These are phyloP conservation scores for Himantopus leucocephalus DNA, from an alignment of 2,113 vertebrate species.

Conservation along the genomic window DNA sequence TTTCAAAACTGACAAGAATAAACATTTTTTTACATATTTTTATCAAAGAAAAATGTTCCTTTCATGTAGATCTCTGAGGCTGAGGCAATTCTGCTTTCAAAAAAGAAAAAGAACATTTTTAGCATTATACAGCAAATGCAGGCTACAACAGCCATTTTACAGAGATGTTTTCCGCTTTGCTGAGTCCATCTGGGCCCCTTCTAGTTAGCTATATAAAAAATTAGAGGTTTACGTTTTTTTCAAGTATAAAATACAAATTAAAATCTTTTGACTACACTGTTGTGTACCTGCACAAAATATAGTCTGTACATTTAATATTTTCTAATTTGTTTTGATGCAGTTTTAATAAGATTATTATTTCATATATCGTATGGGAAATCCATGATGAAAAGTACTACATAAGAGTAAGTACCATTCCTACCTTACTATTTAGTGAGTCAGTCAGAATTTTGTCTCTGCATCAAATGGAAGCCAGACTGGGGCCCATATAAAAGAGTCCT, in stretches of 20 bases:
- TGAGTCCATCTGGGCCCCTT: accelerated
- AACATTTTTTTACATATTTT: neutral
- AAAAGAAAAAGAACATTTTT: neutral
- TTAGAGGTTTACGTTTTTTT: neutral
- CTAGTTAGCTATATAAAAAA: neutral
- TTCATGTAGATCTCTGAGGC: neutral
- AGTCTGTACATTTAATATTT: neutral
- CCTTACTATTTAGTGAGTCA: neutral
- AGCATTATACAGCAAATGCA: neutral
- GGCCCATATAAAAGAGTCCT: neutral
- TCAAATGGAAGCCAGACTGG: neutral
- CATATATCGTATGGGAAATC: neutral
- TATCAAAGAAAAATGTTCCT: neutral
- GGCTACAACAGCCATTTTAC: neutral
- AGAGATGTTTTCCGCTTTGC: neutral
- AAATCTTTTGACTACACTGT: neutral
- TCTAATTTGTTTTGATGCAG: neutral
- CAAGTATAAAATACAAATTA: neutral
- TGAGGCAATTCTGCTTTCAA: neutral
- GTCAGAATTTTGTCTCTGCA: neutral
- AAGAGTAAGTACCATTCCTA: neutral
- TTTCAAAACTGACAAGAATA: neutral
- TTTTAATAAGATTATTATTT: neutral
- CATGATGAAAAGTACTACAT: neutral
- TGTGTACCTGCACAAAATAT: neutral